Evolutionary conservation across 2,113 vertebrate genomes (phyloP), one percentile per base, ranked within the genome.

Genomic region (Apaloderma vittatum): DNA sequence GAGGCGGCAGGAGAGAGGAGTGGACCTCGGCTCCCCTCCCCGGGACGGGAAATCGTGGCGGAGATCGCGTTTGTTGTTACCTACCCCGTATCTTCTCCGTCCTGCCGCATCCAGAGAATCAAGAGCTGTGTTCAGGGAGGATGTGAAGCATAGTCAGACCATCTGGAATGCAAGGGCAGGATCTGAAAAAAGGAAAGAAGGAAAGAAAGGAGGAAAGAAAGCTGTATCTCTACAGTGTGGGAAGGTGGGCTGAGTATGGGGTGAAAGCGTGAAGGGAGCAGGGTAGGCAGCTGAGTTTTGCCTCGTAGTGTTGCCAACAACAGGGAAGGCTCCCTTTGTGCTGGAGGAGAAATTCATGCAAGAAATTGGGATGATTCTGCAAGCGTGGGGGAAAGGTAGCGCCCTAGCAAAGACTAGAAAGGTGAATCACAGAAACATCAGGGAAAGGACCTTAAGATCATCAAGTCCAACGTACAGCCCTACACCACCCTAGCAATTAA

Each of bases 101-200:
- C 32, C 14, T 5, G 1, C 5, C 2, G 1, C 32, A 2, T 29
- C 26, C 5, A 26, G 67, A 59, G 22, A 27, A 36, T 12, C 12
- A 3, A 20, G 45, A 51, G 61, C 30, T 14, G 37, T 12, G 26
- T 19, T 32, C 40, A 4, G 52, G 32, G 21, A 48, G 46, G 15
- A 23, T 27, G 67, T 20, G 93, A 68, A 51, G 24, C 2, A 11
- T 14, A 5, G 58, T 11, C 6, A 10, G 36, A 26, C 20, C 30
- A 6, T 59, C 36, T 62, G 73, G 27, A 78, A 67, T 45, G 36
- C n/a, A 32, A 45, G 20, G 48, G 12, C 12, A 19, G 54, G 21
- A 17, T 16, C 37, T 12, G 24, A n/a, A 52, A 52, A 29, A n/a
- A 43, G 3, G 16, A 30, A 27, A 12, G 7, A 36, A 11, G 12